These are phyloP conservation scores for Anastatus disparis DNA, from an alignment of 1,140 invertebrate genomes.

Conservation along the genomic window DNA sequence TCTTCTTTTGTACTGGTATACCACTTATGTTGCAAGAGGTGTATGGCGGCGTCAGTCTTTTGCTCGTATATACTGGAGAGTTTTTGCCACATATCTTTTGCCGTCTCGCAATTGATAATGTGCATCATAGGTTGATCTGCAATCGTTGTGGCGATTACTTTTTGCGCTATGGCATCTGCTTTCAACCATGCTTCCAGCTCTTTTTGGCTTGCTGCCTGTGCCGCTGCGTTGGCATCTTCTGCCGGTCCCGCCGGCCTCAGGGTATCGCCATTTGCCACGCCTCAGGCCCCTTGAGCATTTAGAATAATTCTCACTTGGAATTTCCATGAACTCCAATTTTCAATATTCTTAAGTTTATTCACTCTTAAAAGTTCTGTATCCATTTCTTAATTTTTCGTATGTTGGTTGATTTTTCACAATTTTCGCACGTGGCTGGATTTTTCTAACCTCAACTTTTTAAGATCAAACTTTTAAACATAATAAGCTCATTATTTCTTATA, in stretches of 20 bases:
- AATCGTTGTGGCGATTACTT: slow-evolving; percentile 45
- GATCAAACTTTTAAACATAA: too few species aligned
- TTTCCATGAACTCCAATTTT: slow-evolving; percentile 33
- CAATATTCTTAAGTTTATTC: too few species aligned
- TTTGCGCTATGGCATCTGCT: slow-evolving; percentile 45
- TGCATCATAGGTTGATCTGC: slow-evolving; percentile 49
- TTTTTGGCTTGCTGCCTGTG: neutral
- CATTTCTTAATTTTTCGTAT: too few species aligned
- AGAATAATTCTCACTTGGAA: slow-evolving; percentile 44
- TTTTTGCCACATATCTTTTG: slow-evolving; percentile 49
- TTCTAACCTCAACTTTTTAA: too few species aligned
- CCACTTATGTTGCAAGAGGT: slow-evolving; percentile 41
- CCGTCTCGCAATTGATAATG: slow-evolving; percentile 49
- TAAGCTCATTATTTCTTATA: too few species aligned
- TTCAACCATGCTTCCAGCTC: neutral
- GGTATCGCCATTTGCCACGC: slow-evolving; percentile 23
- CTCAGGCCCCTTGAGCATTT: slow-evolving; percentile 32
- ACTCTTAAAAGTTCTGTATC: too few species aligned
- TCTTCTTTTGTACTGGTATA: slow-evolving; percentile 35
- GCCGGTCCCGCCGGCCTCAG: neutral
- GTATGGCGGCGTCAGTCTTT: neutral
- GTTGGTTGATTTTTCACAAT: too few species aligned
- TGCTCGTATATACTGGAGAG: neutral
- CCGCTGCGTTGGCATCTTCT: too few species aligned
- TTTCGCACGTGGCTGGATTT: too few species aligned